phyloP scores from a whole-genome alignment of 2,113 vertebrate species.

The Menidia beryllina region DNA sequence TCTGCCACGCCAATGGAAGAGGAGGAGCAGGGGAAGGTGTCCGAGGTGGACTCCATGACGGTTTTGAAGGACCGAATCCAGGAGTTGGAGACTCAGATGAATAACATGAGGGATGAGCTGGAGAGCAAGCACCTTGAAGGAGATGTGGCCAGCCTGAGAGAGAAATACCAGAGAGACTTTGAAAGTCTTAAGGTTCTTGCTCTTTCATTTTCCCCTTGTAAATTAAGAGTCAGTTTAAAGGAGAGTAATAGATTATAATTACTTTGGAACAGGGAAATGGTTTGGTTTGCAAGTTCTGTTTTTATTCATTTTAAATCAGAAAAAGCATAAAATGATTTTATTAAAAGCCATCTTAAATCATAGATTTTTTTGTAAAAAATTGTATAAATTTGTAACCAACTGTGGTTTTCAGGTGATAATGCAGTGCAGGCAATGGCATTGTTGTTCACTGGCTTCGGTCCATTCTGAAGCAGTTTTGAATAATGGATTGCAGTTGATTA shows the following conservation, averaged over 20 bases:
- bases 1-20: conserved; percentile 16
- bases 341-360: conserved; percentile 5
- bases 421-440: not conserved
- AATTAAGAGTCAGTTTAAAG: conserved; percentile 6
- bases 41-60: conserved; percentile 80
- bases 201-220: conserved; percentile 60
- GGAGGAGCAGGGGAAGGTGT: conserved; percentile 51
- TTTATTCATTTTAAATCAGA: not conserved
- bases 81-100: conserved; percentile 93
- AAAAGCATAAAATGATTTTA: not conserved
- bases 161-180: conserved; percentile 98
- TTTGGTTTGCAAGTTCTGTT: conserved; percentile 23
- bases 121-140: conserved; percentile 90
- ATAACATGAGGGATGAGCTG: conserved; percentile 91
- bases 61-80: conserved; percentile 89
- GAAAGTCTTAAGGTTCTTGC: conserved; percentile 95
- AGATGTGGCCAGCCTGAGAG: conserved; percentile 85
- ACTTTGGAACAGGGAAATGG: conserved; percentile 57
- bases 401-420: too few species aligned
- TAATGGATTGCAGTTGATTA: not conserved
- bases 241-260: conserved; percentile 27
- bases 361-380: too few species aligned
- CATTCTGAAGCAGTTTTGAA: not conserved
- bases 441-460: not conserved
- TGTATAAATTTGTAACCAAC: too few species aligned